These are phyloP conservation scores for Hoplostethus mediterraneus DNA, from an alignment of 2,797 vertebrate genomes.

Conservation along the genomic window DNA sequence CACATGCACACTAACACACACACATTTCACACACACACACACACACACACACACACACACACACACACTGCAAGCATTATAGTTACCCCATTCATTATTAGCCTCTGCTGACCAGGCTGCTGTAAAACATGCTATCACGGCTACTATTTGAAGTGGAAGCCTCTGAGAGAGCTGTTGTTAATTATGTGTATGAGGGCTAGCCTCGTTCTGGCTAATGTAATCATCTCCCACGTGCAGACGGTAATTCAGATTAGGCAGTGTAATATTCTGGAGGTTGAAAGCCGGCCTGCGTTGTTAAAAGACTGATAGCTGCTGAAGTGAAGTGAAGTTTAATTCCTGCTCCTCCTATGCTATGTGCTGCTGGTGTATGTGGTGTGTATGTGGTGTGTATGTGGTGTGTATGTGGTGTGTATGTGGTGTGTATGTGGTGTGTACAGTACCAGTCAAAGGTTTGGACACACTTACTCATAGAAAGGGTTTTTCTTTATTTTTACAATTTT, in stretches of 20 bases:
- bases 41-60: constrained; percentile 24
- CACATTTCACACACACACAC: constrained; percentile 17
- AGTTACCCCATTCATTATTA: constrained; percentile 40
- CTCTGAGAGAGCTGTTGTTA: constrained; percentile 43
- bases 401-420: too few relatives aligned
- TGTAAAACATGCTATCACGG: constrained; percentile 55
- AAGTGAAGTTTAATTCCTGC: background rate
- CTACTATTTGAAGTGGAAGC: constrained; percentile 45
- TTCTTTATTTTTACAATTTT: too few relatives aligned
- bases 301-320: constrained; percentile 25
- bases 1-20: background rate
- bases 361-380: background rate
- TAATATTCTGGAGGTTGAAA: constrained; percentile 30
- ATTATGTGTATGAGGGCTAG: constrained; percentile 39
- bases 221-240: constrained; percentile 33
- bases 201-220: constrained; percentile 31
- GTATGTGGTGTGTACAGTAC: too few relatives aligned
- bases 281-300: constrained; percentile 15
- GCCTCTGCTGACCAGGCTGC: constrained; percentile 53
- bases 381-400: too few relatives aligned
- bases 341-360: background rate
- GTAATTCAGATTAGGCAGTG: constrained; percentile 39
- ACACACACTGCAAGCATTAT: constrained; percentile 25
- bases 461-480: too few relatives aligned
- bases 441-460: too few relatives aligned